Conservation (phyloP, 2,113 vertebrate genomes). For the Hydrochoerus hydrochaeris region DNA sequence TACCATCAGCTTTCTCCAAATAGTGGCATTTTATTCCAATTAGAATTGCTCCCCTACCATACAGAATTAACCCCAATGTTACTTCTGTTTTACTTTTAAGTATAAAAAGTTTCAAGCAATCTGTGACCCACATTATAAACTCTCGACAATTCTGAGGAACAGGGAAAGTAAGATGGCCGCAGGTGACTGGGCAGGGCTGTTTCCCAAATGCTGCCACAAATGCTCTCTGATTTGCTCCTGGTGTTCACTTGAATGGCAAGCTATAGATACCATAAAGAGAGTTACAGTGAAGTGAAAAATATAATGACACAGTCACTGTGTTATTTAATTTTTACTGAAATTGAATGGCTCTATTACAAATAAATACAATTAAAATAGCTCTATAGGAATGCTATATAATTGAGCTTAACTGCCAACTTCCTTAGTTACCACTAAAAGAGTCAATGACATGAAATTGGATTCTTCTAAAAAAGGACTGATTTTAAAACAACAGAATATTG, state of each 20-base stretch:
- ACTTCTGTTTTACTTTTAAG: not conserved
- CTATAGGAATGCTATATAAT: slow-evolving; percentile 49
- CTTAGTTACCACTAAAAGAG: slow-evolving; percentile 26
- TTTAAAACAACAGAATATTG: slow-evolving; percentile 56
- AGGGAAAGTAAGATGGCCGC: not conserved
- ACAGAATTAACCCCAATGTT: not conserved
- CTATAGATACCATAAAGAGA: slow-evolving; percentile 60
- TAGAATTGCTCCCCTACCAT: not conserved
- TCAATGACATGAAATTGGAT: slow-evolving; percentile 60
- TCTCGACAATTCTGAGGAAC: slow-evolving; percentile 3
- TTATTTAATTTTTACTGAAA: slow-evolving; percentile 50
- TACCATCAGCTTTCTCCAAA: not conserved
- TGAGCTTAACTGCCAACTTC: slow-evolving; percentile 56
- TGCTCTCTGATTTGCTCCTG: not conserved
- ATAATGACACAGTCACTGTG: slow-evolving; percentile 54
- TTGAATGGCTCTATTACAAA: slow-evolving; percentile 8
- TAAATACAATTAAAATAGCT: not conserved
- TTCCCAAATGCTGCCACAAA: not conserved
- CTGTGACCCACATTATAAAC: not conserved
- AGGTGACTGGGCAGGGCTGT: not conserved
- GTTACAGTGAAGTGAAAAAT: slow-evolving; percentile 41
- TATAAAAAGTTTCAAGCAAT: slow-evolving; percentile 39
- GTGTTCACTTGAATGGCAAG: not conserved
- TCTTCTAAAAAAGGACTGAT: slow-evolving; percentile 50
- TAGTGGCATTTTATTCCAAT: not conserved